These are phyloP conservation scores for Tetraneura akinire DNA, from an alignment of 1,140 invertebrate genomes.

Conservation along the genomic window DNA sequence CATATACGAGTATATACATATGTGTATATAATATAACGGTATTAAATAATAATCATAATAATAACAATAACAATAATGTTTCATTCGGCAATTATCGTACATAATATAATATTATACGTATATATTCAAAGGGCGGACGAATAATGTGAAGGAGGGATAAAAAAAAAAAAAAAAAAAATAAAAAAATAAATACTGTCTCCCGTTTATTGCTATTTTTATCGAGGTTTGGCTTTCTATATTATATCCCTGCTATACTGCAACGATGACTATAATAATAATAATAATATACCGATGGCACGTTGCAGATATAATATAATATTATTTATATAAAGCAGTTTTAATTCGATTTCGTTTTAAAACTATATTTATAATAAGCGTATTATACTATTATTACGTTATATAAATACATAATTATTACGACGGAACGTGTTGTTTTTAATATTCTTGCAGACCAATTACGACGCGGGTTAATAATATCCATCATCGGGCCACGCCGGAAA, in stretches of 20 bases:
- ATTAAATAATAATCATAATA: background rate
- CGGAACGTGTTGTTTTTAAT: constrained; percentile 26
- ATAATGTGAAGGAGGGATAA: no score
- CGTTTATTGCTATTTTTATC: constrained; percentile 6
- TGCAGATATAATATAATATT: no score
- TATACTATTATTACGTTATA: no score
- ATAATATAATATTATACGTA: no score
- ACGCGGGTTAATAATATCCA: constrained; percentile 27
- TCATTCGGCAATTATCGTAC: constrained; percentile 1
- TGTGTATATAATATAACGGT: background rate
- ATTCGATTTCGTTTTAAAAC: background rate
- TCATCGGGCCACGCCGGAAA: constrained; percentile 2
- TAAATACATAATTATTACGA: constrained; percentile 4
- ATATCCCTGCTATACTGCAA: no score
- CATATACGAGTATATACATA: background rate
- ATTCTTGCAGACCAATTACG: constrained; percentile 7
- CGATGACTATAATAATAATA: no score
- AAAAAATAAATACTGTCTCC: background rate
- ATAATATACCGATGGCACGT: no score
- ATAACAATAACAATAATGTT: constrained; percentile 1
- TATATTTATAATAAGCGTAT: no score
- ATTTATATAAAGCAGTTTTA: background rate
- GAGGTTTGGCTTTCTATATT: no score
- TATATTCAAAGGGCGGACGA: no score
- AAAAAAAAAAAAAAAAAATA: background rate